A percentile compares a stretch with the other conserved stretches of the same genome.
Conservation (phyloP, 2,113 vertebrate genomes). For the Crocuta crocuta region DNA sequence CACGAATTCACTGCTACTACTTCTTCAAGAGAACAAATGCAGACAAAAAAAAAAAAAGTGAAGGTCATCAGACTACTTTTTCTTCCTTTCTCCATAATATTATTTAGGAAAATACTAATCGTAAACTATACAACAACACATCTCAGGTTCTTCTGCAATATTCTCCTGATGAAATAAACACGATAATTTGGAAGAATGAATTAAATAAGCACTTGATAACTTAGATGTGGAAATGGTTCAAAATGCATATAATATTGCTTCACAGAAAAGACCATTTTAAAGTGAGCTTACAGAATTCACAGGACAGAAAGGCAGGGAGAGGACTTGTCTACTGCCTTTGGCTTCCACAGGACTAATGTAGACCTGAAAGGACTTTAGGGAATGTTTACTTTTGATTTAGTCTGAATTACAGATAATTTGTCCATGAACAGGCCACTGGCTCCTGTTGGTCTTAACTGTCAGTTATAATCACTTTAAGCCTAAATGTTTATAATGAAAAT, state of each 20-base stretch:
- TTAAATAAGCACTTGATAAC: constrained; percentile 73
- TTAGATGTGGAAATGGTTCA: constrained; percentile 41
- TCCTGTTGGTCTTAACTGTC: constrained; percentile 83
- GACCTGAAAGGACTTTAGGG: constrained; percentile 57
- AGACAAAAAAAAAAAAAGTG: background rate
- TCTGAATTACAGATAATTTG: constrained; percentile 74
- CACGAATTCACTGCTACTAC: background rate
- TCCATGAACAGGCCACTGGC: constrained; percentile 66
- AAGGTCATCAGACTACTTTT: constrained; percentile 31
- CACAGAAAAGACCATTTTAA: constrained; percentile 45
- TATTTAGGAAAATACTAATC: constrained; percentile 73
- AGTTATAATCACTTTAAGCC: constrained; percentile 80
- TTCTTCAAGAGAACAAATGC: constrained; percentile 1
- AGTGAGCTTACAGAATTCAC: background rate
- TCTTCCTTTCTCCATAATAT: constrained; percentile 49
- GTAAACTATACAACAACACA: background rate
- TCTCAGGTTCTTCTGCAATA: constrained; percentile 61
- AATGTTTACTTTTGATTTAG: constrained; percentile 78
- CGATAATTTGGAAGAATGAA: constrained; percentile 49
- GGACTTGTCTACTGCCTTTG: background rate
- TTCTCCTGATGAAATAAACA: constrained; percentile 57
- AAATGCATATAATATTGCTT: constrained; percentile 55
- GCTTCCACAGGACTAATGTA: constrained; percentile 33
- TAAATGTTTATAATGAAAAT: constrained; percentile 83
- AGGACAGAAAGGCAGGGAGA: background rate